Conservation (phyloP, 2,113 vertebrate genomes). For the Geococcyx californianus region DNA sequence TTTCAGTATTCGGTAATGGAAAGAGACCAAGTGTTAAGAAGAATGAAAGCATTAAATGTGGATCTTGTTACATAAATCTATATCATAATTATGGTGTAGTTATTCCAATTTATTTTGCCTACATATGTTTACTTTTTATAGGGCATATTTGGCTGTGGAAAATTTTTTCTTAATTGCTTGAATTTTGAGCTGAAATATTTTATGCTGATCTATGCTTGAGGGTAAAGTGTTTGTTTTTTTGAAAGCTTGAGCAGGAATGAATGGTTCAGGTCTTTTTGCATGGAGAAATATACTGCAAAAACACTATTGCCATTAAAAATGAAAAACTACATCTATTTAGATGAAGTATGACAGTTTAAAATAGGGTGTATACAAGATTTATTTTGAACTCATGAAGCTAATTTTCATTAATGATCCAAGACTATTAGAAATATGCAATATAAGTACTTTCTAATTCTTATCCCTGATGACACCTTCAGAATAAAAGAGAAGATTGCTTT, state of each 20-base stretch:
- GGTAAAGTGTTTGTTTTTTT: not conserved
- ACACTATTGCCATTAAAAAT: not conserved
- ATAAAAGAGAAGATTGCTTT: not conserved
- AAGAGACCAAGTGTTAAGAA: not conserved
- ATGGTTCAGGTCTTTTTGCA: not conserved
- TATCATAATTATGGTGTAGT: not conserved
- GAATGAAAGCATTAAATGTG: not conserved
- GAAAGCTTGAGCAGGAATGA: not conserved
- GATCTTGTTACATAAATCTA: not conserved
- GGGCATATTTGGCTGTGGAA: not conserved
- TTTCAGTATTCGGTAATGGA: not conserved
- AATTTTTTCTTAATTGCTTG: constrained; percentile 1
- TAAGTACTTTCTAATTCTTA: not conserved
- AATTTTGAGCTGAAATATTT: constrained; percentile 18
- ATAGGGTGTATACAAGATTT: not conserved
- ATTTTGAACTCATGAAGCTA: not conserved
- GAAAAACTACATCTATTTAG: not conserved
- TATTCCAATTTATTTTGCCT: not conserved
- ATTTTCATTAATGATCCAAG: not conserved
- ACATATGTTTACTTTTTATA: not conserved
- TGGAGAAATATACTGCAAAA: not conserved
- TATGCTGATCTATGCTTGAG: not conserved
- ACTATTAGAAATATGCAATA: not conserved
- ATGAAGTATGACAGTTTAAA: not conserved
- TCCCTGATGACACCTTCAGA: not conserved